Evolutionary conservation across 2,113 vertebrate species (phyloP), one percentile per base, ranked within the genome.

Genomic region (Origma solitaria): DNA sequence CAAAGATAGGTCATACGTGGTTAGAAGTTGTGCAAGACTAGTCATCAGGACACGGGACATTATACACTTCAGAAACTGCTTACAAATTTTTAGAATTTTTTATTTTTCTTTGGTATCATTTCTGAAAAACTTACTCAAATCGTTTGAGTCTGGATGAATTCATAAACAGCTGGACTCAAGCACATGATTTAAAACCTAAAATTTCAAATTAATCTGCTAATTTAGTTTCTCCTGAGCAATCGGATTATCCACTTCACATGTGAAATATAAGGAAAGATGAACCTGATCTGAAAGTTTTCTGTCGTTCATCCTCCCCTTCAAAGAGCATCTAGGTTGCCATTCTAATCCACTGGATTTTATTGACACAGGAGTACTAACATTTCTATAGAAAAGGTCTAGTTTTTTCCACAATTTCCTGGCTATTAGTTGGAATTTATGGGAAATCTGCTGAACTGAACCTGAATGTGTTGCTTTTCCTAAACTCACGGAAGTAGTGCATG

Each of bases 21-120:
- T 80, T 75, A 86, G 76, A 93, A 60, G 64, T 85, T 96, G 88
- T 84, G 93, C 88, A 97, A 95, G 92, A 77, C 33, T 9, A 40
- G 57, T 80, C 8, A 0, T 60, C 44, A 82, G 82, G 65, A 91
- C 30, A 72, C n/a, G 22, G 64, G 51, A 71, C n/a, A 25, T 64
- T 22, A 49, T 19, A 65, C 9, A 22, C 60, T 92, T 78, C 42
- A 61, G 21, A 54, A 87, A 69, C 35, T 72, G 78, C 45, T 92
- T 49, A 90, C 21, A 88, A 69, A 73, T 83, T n/a, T 94, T 89
- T 51, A 90, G 38, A 47, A 40, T 51, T 54, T 83, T 88, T 76
- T 35, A 33, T 82, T 79, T 82, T 79, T 83, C 54, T 64, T 78
- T 51, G 28, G 21, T 57, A 47, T 73, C 0, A 82, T 76, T 92